Conservation (phyloP, 2,113 vertebrate genomes). For the Lophotis ruficrista region DNA sequence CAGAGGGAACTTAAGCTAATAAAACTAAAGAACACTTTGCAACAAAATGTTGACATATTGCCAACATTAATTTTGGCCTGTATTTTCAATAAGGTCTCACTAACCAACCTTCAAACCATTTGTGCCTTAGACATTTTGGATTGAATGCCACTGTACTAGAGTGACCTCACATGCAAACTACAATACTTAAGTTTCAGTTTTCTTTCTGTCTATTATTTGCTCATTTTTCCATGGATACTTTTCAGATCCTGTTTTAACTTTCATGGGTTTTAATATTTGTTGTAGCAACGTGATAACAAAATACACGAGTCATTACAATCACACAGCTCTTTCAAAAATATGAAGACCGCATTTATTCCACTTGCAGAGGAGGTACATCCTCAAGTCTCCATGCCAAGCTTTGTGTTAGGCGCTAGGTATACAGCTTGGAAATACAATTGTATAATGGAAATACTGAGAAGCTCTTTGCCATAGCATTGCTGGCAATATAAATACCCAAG, state of each 20-base stretch:
- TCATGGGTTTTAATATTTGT: background rate
- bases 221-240: background rate
- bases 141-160: background rate
- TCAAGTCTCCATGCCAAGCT: background rate
- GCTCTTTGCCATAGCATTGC: slow-evolving; percentile 12
- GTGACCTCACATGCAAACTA: background rate
- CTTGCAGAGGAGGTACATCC: background rate
- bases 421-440: background rate
- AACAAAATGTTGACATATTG: background rate
- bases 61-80: background rate
- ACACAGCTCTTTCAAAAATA: background rate
- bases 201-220: background rate
- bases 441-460: slow-evolving; percentile 42
- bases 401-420: background rate
- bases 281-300: slow-evolving; percentile 34
- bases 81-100: background rate
- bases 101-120: background rate
- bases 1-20: background rate
- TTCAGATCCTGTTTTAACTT: background rate
- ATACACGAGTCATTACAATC: background rate
- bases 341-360: background rate
- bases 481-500: slow-evolving; percentile 46
- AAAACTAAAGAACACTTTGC: background rate
- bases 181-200: background rate
- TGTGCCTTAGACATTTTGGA: background rate